Base-by-base conservation (phyloP, 1,140 invertebrate species). In the Gonioctena quinquepunctata region DNA sequence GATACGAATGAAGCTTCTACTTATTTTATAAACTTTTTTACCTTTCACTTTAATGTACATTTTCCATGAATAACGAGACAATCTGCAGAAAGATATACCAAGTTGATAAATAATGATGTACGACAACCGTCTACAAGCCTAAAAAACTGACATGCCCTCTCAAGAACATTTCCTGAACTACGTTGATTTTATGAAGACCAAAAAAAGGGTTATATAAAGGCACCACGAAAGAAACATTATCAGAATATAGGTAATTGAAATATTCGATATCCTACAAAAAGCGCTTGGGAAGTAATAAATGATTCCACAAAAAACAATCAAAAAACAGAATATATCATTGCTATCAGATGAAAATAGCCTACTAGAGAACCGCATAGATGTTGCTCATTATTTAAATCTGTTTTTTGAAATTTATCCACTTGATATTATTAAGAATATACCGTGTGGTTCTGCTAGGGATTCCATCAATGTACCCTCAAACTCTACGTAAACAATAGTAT, bases 221-320 rank as follows among this genome's bases (percentile, higher is more conserved):
- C 49, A 50, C 4, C 49, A 5, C 49, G 49, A 50, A 50, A 50
- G 49, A 50, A 50, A 50, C 49, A 42, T 42, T 42, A 50, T 50
- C 49, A 50, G 49, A 50, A 50, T 50, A 50, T n/a, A n/a, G n/a
- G n/a, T 50, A 50, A 50, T 50, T 50, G 13, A 50, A 50, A 50
- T n/a, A 50, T 50, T n/a, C n/a, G 49, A 50, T n/a, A 50, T 50
- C 49, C 49, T 19, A 50, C 49, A 50, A 50, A 50, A 50, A 50
- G 4, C 13, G 49, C 49, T 50, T 50, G 49, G n/a, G n/a, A n/a
- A 19, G 49, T 50, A 50, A 50, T 50, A 50, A 50, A 42, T 42
- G 33, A 42, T 42, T 42, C n/a, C n/a, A 42, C 33, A 42, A 42
- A 42, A 42, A 42, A 42, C n/a, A 42, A 42, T 42, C 33, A 42